Conservation (phyloP, 2,113 vertebrate species). For the Gracilinanus agilis region DNA sequence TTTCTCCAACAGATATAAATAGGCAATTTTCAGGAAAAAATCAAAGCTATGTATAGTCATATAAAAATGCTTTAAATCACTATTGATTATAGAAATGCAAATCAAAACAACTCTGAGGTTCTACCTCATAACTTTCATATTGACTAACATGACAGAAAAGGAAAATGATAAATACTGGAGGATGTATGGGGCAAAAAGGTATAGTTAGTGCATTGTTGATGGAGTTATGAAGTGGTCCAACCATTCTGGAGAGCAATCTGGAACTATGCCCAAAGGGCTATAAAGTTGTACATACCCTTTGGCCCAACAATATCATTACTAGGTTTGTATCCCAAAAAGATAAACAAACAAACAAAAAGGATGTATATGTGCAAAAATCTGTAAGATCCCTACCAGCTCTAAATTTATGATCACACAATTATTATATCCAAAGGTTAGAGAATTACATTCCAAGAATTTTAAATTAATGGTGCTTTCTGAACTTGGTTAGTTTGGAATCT, state of each 20-base stretch:
- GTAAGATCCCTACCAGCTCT: background rate
- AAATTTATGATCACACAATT: background rate
- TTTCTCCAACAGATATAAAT: background rate
- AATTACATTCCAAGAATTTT: background rate
- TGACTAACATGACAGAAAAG: background rate
- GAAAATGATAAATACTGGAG: background rate
- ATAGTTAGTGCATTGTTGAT: background rate
- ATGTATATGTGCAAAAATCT: background rate
- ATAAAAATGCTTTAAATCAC: background rate
- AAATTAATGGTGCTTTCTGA: conserved; percentile 40
- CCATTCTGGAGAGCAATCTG: background rate
- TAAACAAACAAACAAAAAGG: background rate
- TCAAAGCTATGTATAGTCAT: background rate
- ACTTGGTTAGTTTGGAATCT: conserved; percentile 48
- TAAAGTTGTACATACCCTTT: background rate
- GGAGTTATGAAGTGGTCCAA: background rate
- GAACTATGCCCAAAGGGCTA: background rate
- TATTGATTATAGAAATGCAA: background rate
- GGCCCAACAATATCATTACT: background rate
- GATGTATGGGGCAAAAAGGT: background rate
- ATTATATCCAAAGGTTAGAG: background rate
- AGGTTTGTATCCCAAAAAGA: background rate
- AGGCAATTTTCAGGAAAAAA: background rate
- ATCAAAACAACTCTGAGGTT: background rate
- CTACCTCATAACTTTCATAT: background rate